A percentile compares a stretch with the other conserved stretches of the same genome.
Conservation (phyloP, 1,140 invertebrate species). For the Leptinotarsa undecemlineata region DNA sequence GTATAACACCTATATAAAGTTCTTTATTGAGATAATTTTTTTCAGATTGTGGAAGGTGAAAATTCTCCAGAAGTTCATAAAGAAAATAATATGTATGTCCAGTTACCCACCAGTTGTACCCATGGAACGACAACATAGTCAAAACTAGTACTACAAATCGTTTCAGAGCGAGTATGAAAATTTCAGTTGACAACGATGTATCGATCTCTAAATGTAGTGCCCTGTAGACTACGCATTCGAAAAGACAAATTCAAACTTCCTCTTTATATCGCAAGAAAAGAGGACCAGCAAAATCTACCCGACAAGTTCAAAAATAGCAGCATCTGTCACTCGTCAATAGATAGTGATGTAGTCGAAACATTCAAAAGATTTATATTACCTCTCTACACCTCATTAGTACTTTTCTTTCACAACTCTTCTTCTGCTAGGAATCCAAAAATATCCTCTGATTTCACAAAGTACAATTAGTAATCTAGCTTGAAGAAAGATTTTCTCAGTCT, state of each 20-base stretch:
- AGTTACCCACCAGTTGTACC: too few relatives aligned
- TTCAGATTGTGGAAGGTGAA: too few relatives aligned
- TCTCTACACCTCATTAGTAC: neutral
- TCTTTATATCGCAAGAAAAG: slow-evolving; percentile 39
- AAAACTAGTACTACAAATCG: too few relatives aligned
- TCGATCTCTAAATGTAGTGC: slow-evolving; percentile 53
- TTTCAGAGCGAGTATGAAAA: too few relatives aligned
- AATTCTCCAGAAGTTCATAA: too few relatives aligned
- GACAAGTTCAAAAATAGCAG: neutral
- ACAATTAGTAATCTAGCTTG: neutral
- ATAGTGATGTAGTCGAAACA: neutral
- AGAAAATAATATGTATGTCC: too few relatives aligned
- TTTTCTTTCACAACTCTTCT: neutral
- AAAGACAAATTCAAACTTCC: slow-evolving; percentile 47
- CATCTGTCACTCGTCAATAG: neutral
- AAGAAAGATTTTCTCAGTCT: neutral
- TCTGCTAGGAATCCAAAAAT: too few relatives aligned
- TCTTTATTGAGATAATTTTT: too few relatives aligned
- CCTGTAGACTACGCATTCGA: slow-evolving; percentile 45
- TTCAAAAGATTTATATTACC: neutral
- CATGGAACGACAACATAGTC: too few relatives aligned
- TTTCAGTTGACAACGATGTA: slow-evolving; percentile 23
- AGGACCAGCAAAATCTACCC: slow-evolving; percentile 47
- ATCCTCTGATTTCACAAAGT: neutral
- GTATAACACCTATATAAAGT: too few relatives aligned